A percentile compares a stretch with the other conserved stretches of the same genome.
These are phyloP conservation scores for Pollicipes pollicipes DNA, from an alignment of 1,140 invertebrate genomes.

Conservation along the genomic window DNA sequence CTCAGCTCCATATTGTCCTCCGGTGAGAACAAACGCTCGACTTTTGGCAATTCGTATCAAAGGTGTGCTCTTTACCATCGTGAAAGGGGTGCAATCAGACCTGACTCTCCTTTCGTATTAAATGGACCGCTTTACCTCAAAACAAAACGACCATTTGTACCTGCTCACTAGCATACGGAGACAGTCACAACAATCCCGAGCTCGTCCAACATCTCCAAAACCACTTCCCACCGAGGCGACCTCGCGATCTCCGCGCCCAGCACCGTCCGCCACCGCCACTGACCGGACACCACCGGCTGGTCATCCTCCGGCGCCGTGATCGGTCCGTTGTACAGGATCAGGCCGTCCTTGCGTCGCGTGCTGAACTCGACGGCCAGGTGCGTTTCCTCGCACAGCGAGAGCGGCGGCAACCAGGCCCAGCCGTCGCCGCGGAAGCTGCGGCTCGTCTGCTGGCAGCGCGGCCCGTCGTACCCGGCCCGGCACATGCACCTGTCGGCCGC, in stretches of 20 bases:
- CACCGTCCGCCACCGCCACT: constrained; percentile 22
- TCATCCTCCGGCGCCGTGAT: constrained; percentile 76
- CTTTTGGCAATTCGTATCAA: too few species aligned
- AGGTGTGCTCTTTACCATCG: too few species aligned
- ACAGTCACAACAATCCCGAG: too few species aligned
- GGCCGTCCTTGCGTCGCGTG: constrained; percentile 69
- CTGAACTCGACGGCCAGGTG: constrained; percentile 90
- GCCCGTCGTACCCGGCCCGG: constrained; percentile 75
- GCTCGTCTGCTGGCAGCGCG: constrained; percentile 86
- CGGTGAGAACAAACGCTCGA: too few species aligned
- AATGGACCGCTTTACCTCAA: too few species aligned
- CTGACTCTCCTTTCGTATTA: too few species aligned
- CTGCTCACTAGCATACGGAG: too few species aligned
- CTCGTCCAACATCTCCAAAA: too few species aligned
- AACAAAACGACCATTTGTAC: too few species aligned
- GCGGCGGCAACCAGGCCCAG: constrained; percentile 86
- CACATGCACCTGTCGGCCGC: constrained; percentile 73
- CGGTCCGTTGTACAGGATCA: constrained; percentile 92
- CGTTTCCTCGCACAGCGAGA: constrained; percentile 89
- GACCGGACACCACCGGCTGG: constrained; percentile 48
- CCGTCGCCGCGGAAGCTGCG: constrained; percentile 79
- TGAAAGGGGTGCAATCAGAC: too few species aligned
- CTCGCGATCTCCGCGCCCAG: constrained; percentile 16
- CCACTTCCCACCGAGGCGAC: too few species aligned
- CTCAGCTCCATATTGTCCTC: too few species aligned